These are phyloP conservation scores for Maconellicoccus hirsutus DNA, from an alignment of 1,140 invertebrate species.

Conservation along the genomic window DNA sequence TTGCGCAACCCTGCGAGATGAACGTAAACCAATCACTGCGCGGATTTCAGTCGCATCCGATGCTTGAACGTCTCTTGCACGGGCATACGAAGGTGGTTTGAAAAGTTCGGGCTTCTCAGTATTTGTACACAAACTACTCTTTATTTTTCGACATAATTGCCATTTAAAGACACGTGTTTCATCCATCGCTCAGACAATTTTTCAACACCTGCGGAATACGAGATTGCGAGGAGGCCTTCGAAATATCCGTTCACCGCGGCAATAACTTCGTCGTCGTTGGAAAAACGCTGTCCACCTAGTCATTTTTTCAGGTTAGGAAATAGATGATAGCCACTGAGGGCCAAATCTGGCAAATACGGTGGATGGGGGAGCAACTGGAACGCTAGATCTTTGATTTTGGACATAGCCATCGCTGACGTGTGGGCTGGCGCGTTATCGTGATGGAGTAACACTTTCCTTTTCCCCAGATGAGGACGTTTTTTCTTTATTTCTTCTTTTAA, in stretches of 20 bases:
- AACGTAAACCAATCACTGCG: too few relatives aligned
- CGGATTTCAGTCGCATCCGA: too few relatives aligned
- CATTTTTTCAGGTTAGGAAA: slow-evolving; percentile 34
- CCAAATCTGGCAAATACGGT: slow-evolving; percentile 38
- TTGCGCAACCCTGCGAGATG: too few relatives aligned
- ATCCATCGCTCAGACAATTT: neutral
- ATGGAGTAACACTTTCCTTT: slow-evolving; percentile 35
- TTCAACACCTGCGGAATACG: slow-evolving; percentile 27
- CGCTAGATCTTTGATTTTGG: slow-evolving; percentile 33
- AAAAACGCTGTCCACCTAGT: slow-evolving; percentile 32
- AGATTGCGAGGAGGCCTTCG: neutral
- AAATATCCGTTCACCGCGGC: neutral
- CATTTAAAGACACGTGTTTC: neutral
- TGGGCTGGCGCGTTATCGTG: slow-evolving; percentile 35
- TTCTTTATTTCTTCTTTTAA: slow-evolving; percentile 27
- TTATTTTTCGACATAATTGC: slow-evolving; percentile 24
- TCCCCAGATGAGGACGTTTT: slow-evolving; percentile 32
- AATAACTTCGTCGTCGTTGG: slow-evolving; percentile 29
- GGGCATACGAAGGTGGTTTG: too few relatives aligned
- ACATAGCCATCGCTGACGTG: slow-evolving; percentile 30
- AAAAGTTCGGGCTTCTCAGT: too few relatives aligned
- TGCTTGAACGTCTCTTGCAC: too few relatives aligned
- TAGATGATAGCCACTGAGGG: slow-evolving; percentile 35
- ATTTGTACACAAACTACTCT: neutral
- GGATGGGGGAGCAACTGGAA: slow-evolving; percentile 38